Evolutionary conservation across 2,797 vertebrate species (phyloP).

Genomic region (Calcarius lapponicus): DNA sequence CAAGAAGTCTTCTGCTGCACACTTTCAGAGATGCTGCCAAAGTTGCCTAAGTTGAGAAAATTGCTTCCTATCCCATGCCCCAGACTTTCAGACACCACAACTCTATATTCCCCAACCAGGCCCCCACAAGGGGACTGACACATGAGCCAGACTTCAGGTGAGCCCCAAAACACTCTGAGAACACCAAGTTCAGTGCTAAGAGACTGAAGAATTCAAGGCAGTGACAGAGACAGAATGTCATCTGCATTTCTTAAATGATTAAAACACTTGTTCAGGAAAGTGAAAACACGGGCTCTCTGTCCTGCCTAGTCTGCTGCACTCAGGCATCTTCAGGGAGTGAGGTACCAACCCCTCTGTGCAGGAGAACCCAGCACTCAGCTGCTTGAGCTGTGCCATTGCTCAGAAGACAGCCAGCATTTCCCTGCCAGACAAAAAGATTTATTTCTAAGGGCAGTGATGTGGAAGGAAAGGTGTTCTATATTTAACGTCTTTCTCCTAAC

Average conservation of each 20-base stretch:
- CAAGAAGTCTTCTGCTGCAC: not conserved
- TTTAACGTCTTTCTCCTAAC: not conserved
- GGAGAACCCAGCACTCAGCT: not conserved
- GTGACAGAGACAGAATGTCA: not conserved
- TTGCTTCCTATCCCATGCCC: not conserved
- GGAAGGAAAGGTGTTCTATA: not conserved
- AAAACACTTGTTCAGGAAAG: not conserved
- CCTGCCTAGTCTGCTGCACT: not conserved
- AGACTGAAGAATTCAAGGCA: not conserved
- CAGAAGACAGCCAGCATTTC: not conserved
- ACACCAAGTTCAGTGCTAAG: not conserved
- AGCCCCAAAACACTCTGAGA: not conserved
- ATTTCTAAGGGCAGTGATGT: not conserved
- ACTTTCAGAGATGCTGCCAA: not conserved
- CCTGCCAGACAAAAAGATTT: not conserved
- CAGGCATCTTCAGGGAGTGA: not conserved
- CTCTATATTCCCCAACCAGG: not conserved
- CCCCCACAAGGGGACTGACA: not conserved
- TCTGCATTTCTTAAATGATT: not conserved
- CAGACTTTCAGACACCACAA: not conserved
- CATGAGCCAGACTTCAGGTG: not conserved
- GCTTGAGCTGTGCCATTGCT: not conserved
- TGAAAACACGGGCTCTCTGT: accelerated
- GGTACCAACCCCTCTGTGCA: not conserved
- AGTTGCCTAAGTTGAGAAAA: not conserved